Evolutionary conservation across 2,113 vertebrate species (phyloP).

Genomic region (Potamarius usumacintae): DNA sequence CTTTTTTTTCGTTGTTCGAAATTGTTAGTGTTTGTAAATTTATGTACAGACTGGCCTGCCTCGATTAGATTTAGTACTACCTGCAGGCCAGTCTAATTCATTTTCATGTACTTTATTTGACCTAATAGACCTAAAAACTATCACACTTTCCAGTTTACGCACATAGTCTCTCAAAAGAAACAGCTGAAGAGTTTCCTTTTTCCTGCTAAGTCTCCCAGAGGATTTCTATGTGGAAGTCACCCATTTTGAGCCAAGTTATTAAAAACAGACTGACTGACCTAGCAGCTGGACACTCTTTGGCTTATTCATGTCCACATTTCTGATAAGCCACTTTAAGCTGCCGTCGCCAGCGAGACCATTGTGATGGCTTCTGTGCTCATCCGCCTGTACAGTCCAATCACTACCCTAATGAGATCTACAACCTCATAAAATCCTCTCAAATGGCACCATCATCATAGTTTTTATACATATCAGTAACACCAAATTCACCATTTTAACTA

Average conservation of each 20-base stretch:
- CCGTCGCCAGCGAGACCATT: background rate
- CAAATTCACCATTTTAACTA: background rate
- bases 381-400: background rate
- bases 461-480: background rate
- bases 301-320: background rate
- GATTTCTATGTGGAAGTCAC: background rate
- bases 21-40: too few species aligned
- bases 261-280: background rate
- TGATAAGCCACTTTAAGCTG: background rate
- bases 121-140: too few species aligned
- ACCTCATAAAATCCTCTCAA: background rate
- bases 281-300: background rate
- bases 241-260: background rate
- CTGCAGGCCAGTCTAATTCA: too few species aligned
- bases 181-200: background rate
- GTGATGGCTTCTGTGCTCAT: background rate
- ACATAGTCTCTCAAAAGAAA: too few species aligned
- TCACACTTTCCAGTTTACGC: too few species aligned
- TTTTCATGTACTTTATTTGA: too few species aligned
- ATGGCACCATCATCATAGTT: background rate
- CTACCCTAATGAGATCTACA: background rate
- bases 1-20: too few species aligned
- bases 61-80: too few species aligned
- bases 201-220: background rate
- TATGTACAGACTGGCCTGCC: too few species aligned